phyloP scores from a whole-genome alignment of 2,888 invertebrate species.

The Acleris laterana region DNA sequence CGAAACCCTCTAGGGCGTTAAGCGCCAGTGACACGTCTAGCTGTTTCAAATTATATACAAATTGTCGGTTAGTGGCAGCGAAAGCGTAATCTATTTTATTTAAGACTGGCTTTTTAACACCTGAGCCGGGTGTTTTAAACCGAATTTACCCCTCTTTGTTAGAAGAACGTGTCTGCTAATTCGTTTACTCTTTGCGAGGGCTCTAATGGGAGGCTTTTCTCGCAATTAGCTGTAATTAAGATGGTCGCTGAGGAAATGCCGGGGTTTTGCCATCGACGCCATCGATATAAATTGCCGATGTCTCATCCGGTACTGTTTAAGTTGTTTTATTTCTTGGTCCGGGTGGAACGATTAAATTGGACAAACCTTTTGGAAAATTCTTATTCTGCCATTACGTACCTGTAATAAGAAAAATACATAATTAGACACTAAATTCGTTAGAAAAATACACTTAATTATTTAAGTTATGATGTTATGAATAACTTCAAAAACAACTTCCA shows the following conservation, averaged over 20 bases:
- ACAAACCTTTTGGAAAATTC: background rate
- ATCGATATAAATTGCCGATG: conserved; percentile 54
- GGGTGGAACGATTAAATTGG: conserved; percentile 1
- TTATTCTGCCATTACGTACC: conserved; percentile 24
- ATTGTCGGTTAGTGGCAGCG: no score
- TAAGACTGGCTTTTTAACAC: conserved; percentile 75
- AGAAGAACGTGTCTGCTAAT: conserved; percentile 75
- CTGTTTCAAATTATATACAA: no score
- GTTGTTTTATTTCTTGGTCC: no score
- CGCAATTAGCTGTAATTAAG: conserved; percentile 81
- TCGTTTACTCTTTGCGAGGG: conserved; percentile 77
- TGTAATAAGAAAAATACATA: conserved; percentile 18
- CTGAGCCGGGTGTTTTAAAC: conserved; percentile 73
- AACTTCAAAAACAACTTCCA: background rate
- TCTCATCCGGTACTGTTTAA: conserved; percentile 44
- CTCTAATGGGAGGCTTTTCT: conserved; percentile 78
- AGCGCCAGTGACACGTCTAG: no score
- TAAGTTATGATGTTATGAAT: background rate
- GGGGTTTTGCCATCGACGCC: conserved; percentile 51
- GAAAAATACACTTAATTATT: background rate
- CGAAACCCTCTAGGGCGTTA: conserved; percentile 50
- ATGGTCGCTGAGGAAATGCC: conserved; percentile 65
- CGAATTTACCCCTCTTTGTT: conserved; percentile 73
- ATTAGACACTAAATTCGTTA: background rate
- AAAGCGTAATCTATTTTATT: conserved; percentile 67